Evolutionary conservation across 2,888 invertebrate genomes (phyloP).

Genomic region (Limnephilus rhombicus): DNA sequence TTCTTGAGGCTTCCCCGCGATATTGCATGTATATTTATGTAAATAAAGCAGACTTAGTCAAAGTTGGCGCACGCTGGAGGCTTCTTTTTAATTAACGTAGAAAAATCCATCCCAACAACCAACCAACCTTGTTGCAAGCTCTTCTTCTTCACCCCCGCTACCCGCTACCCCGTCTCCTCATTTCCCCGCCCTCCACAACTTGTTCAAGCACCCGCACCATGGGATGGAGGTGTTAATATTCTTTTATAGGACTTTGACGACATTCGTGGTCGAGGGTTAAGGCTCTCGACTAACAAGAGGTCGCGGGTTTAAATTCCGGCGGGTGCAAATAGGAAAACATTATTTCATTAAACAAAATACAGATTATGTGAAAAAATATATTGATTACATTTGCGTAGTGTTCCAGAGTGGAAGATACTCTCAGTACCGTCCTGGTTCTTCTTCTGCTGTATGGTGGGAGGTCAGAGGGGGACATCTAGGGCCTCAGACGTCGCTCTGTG

Average conservation of each 20-base stretch:
- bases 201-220: not conserved
- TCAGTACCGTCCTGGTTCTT: too few species aligned
- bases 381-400: too few species aligned
- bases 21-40: conserved; percentile 62
- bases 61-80: conserved; percentile 58
- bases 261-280: too few species aligned
- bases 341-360: too few species aligned
- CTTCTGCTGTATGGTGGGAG: too few species aligned
- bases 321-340: too few species aligned
- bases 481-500: too few species aligned
- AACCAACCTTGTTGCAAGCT: conserved; percentile 47
- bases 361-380: too few species aligned
- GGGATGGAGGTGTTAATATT: not conserved
- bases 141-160: conserved; percentile 32
- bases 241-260: not conserved
- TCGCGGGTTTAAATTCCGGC: too few species aligned
- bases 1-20: conserved; percentile 38
- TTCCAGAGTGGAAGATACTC: too few species aligned
- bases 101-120: conserved; percentile 59
- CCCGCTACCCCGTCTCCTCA: not conserved
- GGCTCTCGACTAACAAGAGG: too few species aligned
- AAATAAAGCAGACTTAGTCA: conserved; percentile 62
- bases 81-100: conserved; percentile 66
- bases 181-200: not conserved
- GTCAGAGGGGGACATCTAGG: too few species aligned